Percentiles rank a stretch among this genome's conserved stretches.
Conservation (phyloP, 2,113 vertebrate genomes). For the Pterocles orientalis region DNA sequence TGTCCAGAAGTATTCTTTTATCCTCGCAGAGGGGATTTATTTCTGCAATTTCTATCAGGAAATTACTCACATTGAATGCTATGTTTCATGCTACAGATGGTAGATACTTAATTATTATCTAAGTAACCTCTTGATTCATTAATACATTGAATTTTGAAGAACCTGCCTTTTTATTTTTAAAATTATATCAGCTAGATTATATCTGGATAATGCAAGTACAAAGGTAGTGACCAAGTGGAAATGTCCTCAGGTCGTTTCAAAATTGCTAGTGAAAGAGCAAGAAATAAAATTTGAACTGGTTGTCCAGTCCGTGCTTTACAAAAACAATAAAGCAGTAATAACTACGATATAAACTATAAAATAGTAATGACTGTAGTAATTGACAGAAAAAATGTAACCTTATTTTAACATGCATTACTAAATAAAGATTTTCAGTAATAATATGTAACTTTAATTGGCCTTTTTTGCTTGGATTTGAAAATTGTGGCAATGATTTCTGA, state of each 20-base stretch:
- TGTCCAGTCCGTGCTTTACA: neutral
- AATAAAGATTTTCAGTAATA: neutral
- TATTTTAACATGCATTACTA: neutral
- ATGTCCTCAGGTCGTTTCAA: neutral
- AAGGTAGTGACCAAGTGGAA: neutral
- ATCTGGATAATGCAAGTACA: neutral
- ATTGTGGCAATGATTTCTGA: neutral
- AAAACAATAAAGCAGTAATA: neutral
- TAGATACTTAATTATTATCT: neutral
- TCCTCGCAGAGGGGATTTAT: neutral
- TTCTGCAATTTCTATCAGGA: neutral
- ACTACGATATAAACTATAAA: neutral
- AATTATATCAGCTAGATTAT: neutral
- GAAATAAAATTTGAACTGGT: neutral
- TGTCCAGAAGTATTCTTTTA: neutral
- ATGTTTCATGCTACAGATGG: neutral
- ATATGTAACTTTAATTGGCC: neutral
- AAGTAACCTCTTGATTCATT: neutral
- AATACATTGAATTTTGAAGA: neutral
- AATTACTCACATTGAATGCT: neutral
- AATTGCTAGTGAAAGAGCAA: neutral
- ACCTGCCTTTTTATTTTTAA: neutral
- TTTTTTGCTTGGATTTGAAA: neutral
- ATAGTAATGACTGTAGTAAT: neutral
- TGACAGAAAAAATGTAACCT: neutral